Evolutionary conservation across 2,113 vertebrate species (phyloP), one percentile per base, ranked within the genome.

Genomic region (Indicator indicator): DNA sequence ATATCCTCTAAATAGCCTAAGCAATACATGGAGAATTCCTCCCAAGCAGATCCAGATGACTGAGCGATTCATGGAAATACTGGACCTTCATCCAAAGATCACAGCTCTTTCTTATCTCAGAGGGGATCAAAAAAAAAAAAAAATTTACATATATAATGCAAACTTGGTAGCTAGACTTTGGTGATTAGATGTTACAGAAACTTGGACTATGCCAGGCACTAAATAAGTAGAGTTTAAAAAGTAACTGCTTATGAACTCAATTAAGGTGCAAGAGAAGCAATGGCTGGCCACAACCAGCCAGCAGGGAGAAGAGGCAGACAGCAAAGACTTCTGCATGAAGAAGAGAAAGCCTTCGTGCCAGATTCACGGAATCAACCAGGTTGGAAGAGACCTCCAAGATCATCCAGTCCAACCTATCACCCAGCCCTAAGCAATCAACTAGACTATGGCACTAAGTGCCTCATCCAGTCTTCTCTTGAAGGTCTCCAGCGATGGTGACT

Each of bases 241-340:
- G 7, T 18, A 62, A 67, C 30, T 70, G 23, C 40, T 62, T 62
- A 46, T 1, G 1, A 76, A 76, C 27, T 54, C 33, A 65, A 20
- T 42, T 20, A 78, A 73, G 18, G 30, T 33, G 12, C 19, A 30
- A 69, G 44, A 89, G 76, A 78, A 92, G 36, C 11, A 48, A 68
- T 0, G 0, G 8, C 20, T 55, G 21, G 44, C 12, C 0, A 0
- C 12, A 48, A n/a, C 19, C 16, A 40, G 16, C 18, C 44, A 28
- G 12, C 1, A 4, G 12, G 10, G 20, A 58, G 60, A 79, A 70
- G 18, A 42, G 12, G 19, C 16, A 42, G 33, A 33, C 28, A 75
- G 26, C 38, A 62, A 30, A 67, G 60, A 52, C 27, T 52, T 78
- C 46, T 46, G 40, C 32, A 23, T 0, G 1, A 62, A 42, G n/a